These are phyloP conservation scores for Drosophila baimaii DNA, from an alignment of 1,140 invertebrate species.

Conservation along the genomic window DNA sequence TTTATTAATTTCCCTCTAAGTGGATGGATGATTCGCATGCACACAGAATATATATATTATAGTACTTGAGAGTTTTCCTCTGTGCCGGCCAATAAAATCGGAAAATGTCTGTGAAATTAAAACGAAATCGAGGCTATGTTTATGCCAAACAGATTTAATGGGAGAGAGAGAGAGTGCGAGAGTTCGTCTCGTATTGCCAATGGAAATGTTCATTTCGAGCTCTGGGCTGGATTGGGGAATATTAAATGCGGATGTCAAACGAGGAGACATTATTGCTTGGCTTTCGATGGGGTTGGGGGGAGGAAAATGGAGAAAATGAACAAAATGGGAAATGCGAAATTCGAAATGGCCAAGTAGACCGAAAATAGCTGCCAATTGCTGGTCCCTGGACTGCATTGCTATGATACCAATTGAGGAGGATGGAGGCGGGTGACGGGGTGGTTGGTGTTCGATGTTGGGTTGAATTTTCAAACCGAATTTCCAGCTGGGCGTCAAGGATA, in stretches of 20 bases:
- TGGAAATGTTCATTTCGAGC: slow-evolving; percentile 42
- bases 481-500: slow-evolving; percentile 43
- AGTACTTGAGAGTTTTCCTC: slow-evolving; percentile 13
- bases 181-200: slow-evolving; percentile 18
- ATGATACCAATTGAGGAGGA: slow-evolving; percentile 2
- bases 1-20: slow-evolving; percentile 23
- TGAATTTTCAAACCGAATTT: slow-evolving; percentile 31
- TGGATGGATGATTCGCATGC: slow-evolving; percentile 10
- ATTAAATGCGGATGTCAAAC: slow-evolving; percentile 77
- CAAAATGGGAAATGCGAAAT: slow-evolving; percentile 48
- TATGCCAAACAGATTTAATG: slow-evolving; percentile 20
- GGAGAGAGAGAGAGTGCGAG: not conserved
- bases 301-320: not conserved
- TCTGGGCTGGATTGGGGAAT: slow-evolving; percentile 23
- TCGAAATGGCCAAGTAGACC: slow-evolving; percentile 58
- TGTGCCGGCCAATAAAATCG: slow-evolving; percentile 32
- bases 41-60: too few relatives aligned
- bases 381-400: slow-evolving; percentile 18
- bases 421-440: too few relatives aligned
- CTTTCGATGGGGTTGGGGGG: slow-evolving; percentile 29
- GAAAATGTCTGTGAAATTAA: slow-evolving; percentile 44
- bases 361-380: slow-evolving; percentile 51
- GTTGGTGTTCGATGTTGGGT: not conserved
- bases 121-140: slow-evolving; percentile 27
- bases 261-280: slow-evolving; percentile 65